Base-by-base conservation (phyloP, 2,797 vertebrate species). In the Gymnoscopelus microlampas region DNA sequence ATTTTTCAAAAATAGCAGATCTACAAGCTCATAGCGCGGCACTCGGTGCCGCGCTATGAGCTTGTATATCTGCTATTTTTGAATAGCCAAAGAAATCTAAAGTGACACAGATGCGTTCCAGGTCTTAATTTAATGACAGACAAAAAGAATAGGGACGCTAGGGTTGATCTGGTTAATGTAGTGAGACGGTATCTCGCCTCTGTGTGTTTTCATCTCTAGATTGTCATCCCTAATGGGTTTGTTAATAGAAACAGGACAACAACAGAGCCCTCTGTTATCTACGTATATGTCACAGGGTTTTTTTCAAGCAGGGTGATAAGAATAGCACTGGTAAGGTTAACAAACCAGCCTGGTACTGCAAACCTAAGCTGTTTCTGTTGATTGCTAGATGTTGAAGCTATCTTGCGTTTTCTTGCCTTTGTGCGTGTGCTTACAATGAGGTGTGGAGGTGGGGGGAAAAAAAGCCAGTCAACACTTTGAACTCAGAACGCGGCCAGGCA, bases 401-500 rank as follows among this genome's bases (percentile, higher is more conserved):
- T 19, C 19, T 19, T 19, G 59, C n/a, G 15, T 9, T 7, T 47
- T 13, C 44, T 60, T 2, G 60, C 32, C 15, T 39, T 35, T 39
- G 35, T 35, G 35, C 54, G 35, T 66, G 57, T 59, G 50, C 19
- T 65, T 29, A 13, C 49, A 64, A 53, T 54, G 64, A 63, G 4
- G 12, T 32, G 14, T 29, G 24, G 69, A 56, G 53, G 19, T 19
- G 35, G 7, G 35, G 35, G 35, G 39, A 44, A 6, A 6, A 6
- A 69, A 15, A 24, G 50, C 55, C 47, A 48, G 58, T 66, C 78
- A 13, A 56, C 65, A 35, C 68, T 67, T 26, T 53, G 64, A 83
- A 78, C 65, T 75, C 59, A 3, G 77, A 78, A 64, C 58, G 65
- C 50, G 73, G 58, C 24, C 70, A 39, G 53, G 68, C 70, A 75